phyloP scores from a whole-genome alignment of 2,888 invertebrate genomes.

The Agrochola circellaris region DNA sequence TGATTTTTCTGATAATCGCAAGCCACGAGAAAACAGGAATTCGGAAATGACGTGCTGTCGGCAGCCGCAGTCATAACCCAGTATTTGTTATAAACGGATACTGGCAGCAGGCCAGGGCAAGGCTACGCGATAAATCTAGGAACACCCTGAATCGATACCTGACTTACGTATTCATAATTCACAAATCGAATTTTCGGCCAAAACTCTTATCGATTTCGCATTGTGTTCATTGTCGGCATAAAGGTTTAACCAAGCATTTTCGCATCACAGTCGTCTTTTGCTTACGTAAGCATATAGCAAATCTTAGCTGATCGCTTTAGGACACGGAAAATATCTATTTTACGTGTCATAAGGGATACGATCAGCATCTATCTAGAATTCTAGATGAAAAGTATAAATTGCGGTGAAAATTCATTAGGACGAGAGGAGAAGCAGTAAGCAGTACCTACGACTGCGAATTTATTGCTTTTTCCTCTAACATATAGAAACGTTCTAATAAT shows the following conservation, averaged over 20 bases:
- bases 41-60: slow-evolving; percentile 63
- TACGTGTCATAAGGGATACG: no score
- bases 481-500: neutral
- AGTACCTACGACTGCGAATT: no score
- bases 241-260: neutral
- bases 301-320: neutral
- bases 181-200: neutral
- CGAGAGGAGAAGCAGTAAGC: no score
- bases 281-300: neutral
- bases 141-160: slow-evolving; percentile 46
- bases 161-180: slow-evolving; percentile 5
- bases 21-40: slow-evolving; percentile 44
- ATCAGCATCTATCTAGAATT: no score
- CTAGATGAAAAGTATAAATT: neutral
- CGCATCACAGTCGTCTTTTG: neutral
- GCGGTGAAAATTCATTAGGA: neutral
- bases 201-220: neutral
- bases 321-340: neutral
- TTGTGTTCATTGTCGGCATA: neutral
- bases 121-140: slow-evolving; percentile 30
- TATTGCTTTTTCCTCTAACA: no score
- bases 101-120: slow-evolving; percentile 63
- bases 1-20: slow-evolving; percentile 18
- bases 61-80: slow-evolving; percentile 48
- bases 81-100: slow-evolving; percentile 55